Evolutionary conservation across 2,797 vertebrate genomes (phyloP), one percentile per base, ranked within the genome.

Genomic region (Denticeps clupeoides): DNA sequence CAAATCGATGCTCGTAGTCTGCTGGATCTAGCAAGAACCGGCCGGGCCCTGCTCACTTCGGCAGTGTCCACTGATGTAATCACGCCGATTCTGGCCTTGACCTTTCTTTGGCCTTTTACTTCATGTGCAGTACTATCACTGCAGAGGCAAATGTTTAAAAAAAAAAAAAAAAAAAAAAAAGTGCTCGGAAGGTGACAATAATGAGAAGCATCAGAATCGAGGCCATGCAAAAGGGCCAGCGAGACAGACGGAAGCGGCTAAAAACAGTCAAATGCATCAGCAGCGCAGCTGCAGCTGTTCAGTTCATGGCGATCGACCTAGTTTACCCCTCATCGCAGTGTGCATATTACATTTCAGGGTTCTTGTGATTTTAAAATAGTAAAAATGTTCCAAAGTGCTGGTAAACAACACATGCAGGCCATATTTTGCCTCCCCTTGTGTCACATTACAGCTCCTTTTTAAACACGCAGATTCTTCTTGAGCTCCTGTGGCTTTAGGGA

Each of bases 301-400:
- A 42, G 51, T 51, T 58, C 21, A 49, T 52, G 64, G 53, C 67
- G 69, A 67, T 65, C 47, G n/a, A 41, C 45, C 47, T 31, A 16
- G 44, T 38, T 57, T 38, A 49, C 59, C 61, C 67, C 61, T 63
- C 52, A 59, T 68, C 32, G 64, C 51, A 62, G 31, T 31, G 48
- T 55, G 54, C 56, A 67, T 80, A 77, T 75, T 71, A 69, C 61
- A 64, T 69, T 74, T 65, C 68, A 65, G 63, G 63, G 62, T 58
- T 47, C 41, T 53, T 46, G 9, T 16, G 8, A 41, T 69, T 75
- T 72, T 68, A 72, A 75, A 75, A 80, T 77, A 75, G 73, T 58
- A 45, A 50, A 47, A 69, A 69, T 63, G 53, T 60, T 68, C 63
- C 15, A 28, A 69, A 70, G 64, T 53, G n/a, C n/a, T 49, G 21